phyloP scores from a whole-genome alignment of 2,797 vertebrate genomes.

The Perodicticus potto region DNA sequence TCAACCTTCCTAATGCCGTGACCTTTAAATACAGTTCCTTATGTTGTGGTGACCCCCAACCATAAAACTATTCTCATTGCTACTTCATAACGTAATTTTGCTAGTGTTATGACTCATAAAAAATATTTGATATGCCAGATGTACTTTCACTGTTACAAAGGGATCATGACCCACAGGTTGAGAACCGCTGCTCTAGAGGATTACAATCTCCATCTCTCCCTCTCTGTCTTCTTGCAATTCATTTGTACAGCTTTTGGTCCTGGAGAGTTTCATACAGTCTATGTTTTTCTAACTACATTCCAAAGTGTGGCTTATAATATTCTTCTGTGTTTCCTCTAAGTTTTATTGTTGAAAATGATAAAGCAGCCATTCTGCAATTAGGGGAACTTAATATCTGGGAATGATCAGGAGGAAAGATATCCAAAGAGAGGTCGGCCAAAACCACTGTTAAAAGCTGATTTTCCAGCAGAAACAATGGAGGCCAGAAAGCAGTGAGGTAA shows the following conservation, averaged over 20 bases:
- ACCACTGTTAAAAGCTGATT: background rate
- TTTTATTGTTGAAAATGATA: slow-evolving; percentile 9
- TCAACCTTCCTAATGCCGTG: too few relatives aligned
- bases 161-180: too few relatives aligned
- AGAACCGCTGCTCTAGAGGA: background rate
- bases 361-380: slow-evolving; percentile 4
- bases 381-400: background rate
- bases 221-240: background rate
- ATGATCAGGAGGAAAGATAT: background rate
- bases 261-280: background rate
- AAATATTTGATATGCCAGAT: too few relatives aligned
- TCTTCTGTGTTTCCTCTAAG: background rate
- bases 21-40: too few relatives aligned
- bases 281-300: background rate
- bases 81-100: too few relatives aligned
- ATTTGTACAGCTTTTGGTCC: background rate
- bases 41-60: too few relatives aligned
- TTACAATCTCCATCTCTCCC: background rate
- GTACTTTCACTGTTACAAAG: too few relatives aligned
- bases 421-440: background rate
- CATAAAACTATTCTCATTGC: too few relatives aligned
- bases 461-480: background rate
- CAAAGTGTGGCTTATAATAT: background rate
- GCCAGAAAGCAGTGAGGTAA: background rate
- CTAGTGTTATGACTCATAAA: too few relatives aligned